Evolutionary conservation across 2,113 vertebrate species (phyloP).

Genomic region (Oceanites oceanicus): DNA sequence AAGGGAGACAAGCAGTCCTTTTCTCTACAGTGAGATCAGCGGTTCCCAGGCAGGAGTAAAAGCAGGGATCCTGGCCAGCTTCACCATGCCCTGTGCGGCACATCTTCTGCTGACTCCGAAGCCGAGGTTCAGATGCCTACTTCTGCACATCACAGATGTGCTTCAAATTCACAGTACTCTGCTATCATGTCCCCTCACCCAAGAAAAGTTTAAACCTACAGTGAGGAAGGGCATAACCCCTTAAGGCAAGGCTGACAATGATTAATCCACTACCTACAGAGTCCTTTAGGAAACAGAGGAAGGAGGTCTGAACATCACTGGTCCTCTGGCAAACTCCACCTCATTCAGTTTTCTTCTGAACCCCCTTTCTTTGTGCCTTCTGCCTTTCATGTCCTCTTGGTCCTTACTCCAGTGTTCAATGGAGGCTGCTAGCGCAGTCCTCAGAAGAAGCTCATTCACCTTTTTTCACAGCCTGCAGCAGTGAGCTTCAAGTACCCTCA

Average conservation of each 20-base stretch:
- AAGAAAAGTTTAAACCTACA: background rate
- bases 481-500: background rate
- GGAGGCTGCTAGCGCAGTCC: background rate
- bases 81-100: fast-evolving
- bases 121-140: background rate
- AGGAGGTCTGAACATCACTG: background rate
- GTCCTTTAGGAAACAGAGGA: background rate
- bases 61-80: background rate
- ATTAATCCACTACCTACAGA: background rate
- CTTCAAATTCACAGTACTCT: background rate
- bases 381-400: background rate
- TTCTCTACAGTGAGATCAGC: background rate
- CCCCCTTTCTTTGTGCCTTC: background rate
- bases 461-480: background rate
- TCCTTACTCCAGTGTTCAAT: background rate
- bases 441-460: background rate
- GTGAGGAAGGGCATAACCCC: background rate
- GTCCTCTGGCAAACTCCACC: background rate
- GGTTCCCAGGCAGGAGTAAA: background rate
- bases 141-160: background rate
- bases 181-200: background rate
- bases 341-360: background rate
- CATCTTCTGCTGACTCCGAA: background rate
- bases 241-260: background rate
- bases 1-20: background rate